Percentiles rank a stretch among this genome's conserved stretches.
phyloP scores from a whole-genome alignment of 2,113 vertebrate species.

The Empidonax alnorum region DNA sequence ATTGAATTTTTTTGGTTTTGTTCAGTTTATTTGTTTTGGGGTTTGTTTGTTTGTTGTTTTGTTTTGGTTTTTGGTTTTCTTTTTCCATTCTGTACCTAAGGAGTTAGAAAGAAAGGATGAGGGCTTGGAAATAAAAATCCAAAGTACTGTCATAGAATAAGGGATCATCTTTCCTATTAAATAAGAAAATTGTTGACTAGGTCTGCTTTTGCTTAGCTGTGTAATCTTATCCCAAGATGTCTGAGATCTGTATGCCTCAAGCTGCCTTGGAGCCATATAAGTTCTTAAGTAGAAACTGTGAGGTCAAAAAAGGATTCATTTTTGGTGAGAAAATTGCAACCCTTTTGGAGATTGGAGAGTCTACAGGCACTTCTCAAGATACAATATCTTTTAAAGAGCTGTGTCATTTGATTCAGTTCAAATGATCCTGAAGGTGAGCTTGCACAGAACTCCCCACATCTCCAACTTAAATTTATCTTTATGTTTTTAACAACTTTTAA shows the following conservation, averaged over 20 bases:
- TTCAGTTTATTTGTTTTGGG: neutral
- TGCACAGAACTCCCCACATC: accelerated
- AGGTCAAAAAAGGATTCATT: neutral
- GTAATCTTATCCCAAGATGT: neutral
- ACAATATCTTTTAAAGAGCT: neutral
- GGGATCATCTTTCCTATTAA: neutral
- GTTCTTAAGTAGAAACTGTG: neutral
- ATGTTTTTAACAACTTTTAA: neutral
- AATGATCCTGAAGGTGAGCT: neutral
- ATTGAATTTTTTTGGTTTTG: neutral
- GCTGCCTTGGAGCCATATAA: neutral
- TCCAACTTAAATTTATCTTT: neutral
- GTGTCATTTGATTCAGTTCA: neutral
- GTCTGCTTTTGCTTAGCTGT: neutral
- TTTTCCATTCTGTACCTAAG: neutral
- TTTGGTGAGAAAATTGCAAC: neutral
- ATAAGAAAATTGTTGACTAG: neutral
- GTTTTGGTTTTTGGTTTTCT: too few relatives aligned
- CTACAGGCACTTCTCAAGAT: neutral
- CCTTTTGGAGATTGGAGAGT: neutral
- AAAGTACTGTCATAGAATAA: neutral
- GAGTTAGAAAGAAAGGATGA: neutral
- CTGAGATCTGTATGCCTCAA: neutral
- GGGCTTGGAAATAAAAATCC: neutral
- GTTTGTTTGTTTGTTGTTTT: neutral